Conservation (phyloP, 2,888 invertebrate species). For the Zaprionus lineosus region DNA sequence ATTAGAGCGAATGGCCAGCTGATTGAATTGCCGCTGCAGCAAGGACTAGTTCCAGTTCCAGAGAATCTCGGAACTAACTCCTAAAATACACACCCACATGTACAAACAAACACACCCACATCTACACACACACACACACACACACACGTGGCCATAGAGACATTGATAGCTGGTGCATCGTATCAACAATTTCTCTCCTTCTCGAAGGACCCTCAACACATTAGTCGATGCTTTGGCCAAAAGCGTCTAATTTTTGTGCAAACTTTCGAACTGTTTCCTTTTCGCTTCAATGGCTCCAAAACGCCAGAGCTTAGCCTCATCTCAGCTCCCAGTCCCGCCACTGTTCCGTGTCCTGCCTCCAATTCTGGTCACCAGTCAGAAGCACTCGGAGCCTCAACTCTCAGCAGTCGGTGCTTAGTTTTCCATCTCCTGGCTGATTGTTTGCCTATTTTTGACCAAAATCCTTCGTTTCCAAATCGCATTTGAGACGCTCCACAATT, state of each 20-base stretch:
- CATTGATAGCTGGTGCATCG: too few species aligned
- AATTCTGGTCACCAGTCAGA: too few species aligned
- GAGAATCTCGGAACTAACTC: too few species aligned
- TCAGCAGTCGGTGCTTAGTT: neutral
- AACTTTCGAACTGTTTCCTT: constrained; percentile 35
- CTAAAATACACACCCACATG: too few species aligned
- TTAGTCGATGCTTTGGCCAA: constrained; percentile 46
- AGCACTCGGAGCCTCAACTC: too few species aligned
- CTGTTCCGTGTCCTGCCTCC: constrained; percentile 8
- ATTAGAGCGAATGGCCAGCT: constrained; percentile 61
- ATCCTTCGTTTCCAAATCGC: constrained; percentile 21
- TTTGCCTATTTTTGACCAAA: constrained; percentile 32
- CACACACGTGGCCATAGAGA: too few species aligned
- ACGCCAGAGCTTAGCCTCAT: constrained; percentile 12
- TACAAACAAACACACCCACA: too few species aligned
- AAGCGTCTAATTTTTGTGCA: constrained; percentile 59
- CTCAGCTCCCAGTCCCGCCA: constrained; percentile 1
- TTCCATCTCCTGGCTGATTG: constrained; percentile 16
- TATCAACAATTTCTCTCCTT: constrained; percentile 8
- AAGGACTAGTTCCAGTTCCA: neutral
- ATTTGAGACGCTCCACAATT: constrained; percentile 6
- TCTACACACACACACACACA: too few species aligned
- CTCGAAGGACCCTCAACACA: constrained; percentile 20
- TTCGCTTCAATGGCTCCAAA: constrained; percentile 33
- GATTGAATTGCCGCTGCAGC: constrained; percentile 32